Evolutionary conservation across 1,140 invertebrate genomes (phyloP).

Genomic region (Wasmannia auropunctata): DNA sequence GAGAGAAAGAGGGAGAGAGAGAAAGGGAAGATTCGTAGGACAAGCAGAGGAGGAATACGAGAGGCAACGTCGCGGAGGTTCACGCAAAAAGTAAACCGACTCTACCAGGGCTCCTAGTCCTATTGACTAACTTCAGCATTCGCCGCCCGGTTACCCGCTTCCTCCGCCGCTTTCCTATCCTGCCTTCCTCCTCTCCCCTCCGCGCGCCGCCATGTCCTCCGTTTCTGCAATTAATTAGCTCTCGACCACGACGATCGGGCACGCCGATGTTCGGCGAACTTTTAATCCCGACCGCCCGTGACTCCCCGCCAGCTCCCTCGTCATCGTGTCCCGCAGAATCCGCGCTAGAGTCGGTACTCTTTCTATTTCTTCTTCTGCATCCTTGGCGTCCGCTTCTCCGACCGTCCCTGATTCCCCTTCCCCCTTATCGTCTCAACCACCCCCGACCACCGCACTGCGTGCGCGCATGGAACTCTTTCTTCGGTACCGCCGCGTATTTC

Average conservation of each 20-base stretch:
- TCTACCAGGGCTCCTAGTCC: conserved; percentile 70
- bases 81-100: conserved; percentile 79
- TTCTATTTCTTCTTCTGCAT: conserved; percentile 47
- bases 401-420: no score
- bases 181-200: not conserved
- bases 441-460: not conserved
- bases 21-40: conserved; percentile 51
- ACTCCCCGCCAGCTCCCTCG: conserved; percentile 66
- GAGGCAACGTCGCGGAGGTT: conserved; percentile 72
- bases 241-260: conserved; percentile 74
- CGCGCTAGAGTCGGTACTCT: conserved; percentile 54
- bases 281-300: conserved; percentile 80
- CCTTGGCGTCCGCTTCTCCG: conserved; percentile 1
- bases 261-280: conserved; percentile 79
- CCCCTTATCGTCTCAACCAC: not conserved
- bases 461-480: conserved; percentile 41
- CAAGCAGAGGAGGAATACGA: conserved; percentile 66
- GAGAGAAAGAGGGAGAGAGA: conserved; percentile 39
- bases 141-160: conserved; percentile 55
- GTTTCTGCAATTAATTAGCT: conserved; percentile 82
- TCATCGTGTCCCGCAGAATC: conserved; percentile 63
- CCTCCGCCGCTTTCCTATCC: conserved; percentile 56
- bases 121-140: conserved; percentile 77
- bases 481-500: conserved; percentile 49
- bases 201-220: not conserved